A percentile compares a stretch with the other conserved stretches of the same genome.
phyloP scores from a whole-genome alignment of 2,797 vertebrate genomes.

The Saxicola maurus region DNA sequence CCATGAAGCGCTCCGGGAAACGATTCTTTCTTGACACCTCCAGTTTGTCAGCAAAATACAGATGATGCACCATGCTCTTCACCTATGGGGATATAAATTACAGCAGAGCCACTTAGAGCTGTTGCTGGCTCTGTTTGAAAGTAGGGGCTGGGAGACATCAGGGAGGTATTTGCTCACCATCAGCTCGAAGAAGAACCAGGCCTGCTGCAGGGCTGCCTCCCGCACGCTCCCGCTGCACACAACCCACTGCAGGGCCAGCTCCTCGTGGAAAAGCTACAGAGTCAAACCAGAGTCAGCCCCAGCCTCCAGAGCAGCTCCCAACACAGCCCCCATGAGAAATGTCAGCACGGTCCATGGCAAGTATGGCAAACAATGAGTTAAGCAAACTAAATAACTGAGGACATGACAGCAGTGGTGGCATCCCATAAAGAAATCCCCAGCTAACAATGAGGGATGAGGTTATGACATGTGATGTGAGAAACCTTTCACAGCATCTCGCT shows the following conservation, averaged over 20 bases:
- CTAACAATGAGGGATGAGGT: constrained; percentile 58
- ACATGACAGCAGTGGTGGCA: constrained; percentile 54
- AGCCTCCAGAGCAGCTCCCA: constrained; percentile 26
- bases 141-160: background rate
- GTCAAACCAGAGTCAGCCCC: constrained; percentile 52
- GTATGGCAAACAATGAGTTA: constrained; percentile 73
- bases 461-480: constrained; percentile 42
- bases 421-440: constrained; percentile 69
- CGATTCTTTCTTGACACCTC: constrained; percentile 91
- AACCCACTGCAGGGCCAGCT: constrained; percentile 97
- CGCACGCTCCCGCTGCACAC: constrained; percentile 96
- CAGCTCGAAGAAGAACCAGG: constrained; percentile 99
- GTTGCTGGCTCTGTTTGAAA: background rate
- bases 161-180: constrained; percentile 82
- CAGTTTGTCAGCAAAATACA: constrained; percentile 94
- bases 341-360: constrained; percentile 59
- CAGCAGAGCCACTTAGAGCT: background rate
- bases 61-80: constrained; percentile 97
- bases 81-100: constrained; percentile 76
- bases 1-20: constrained; percentile 98
- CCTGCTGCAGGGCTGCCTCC: constrained; percentile 93
- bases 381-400: constrained; percentile 70
- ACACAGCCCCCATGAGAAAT: constrained; percentile 41
- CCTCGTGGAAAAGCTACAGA: constrained; percentile 93
- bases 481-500: constrained; percentile 52